phyloP scores from a whole-genome alignment of 2,888 invertebrate species.

The Amblyjoppa proteus region DNA sequence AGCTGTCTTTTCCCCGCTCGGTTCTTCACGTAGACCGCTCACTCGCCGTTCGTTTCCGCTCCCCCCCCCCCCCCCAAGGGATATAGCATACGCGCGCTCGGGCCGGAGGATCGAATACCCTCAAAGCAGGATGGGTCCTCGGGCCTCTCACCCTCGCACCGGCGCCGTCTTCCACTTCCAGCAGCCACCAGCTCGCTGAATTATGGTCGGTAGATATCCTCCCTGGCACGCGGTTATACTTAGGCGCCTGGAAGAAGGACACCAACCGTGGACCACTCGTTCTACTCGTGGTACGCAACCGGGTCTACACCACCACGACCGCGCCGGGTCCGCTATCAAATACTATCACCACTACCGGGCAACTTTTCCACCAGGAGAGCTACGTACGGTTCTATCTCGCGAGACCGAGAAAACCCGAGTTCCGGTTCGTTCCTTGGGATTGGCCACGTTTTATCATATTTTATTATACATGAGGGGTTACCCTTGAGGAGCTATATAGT shows the following conservation, averaged over 20 bases:
- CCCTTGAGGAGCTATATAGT: constrained; percentile 31
- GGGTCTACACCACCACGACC: constrained; percentile 9
- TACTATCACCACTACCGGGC: constrained; percentile 54
- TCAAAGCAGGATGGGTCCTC: constrained; percentile 30
- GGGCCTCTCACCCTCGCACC: constrained; percentile 46
- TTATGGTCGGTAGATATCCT: constrained; percentile 76
- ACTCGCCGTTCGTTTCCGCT: constrained; percentile 13
- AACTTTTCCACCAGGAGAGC: constrained; percentile 57
- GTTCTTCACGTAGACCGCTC: constrained; percentile 38
- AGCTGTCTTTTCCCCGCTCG: constrained; percentile 49
- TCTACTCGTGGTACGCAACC: constrained; percentile 28
- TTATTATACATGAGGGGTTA: constrained; percentile 79
- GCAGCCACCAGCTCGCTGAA: constrained; percentile 70
- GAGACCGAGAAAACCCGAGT: constrained; percentile 68
- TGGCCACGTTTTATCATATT: constrained; percentile 79
- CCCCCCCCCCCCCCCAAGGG: constrained; percentile 42
- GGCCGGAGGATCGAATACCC: constrained; percentile 52
- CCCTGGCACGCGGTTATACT: constrained; percentile 69
- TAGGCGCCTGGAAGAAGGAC: constrained; percentile 61
- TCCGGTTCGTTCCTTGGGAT: constrained; percentile 74
- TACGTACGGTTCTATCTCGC: constrained; percentile 49
- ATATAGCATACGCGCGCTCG: constrained; percentile 52
- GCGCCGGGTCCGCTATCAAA: constrained; percentile 2
- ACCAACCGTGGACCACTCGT: constrained; percentile 36
- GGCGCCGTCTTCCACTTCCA: constrained; percentile 50